A percentile compares a stretch with the other conserved stretches of the same genome.
Conservation (phyloP, 2,797 vertebrate genomes). For the Taenioides sp. region DNA sequence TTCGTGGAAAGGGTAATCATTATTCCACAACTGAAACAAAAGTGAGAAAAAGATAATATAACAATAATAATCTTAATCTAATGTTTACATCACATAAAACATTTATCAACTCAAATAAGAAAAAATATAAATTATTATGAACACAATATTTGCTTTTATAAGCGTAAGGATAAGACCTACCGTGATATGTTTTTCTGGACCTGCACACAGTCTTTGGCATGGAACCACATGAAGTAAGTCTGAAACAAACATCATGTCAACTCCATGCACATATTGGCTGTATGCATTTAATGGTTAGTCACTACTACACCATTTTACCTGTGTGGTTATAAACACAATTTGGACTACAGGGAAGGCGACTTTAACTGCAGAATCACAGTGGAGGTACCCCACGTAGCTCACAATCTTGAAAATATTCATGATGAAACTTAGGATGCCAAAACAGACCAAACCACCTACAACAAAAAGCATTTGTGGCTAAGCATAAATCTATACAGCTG, state of each 20-base stretch:
- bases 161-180: constrained; percentile 68
- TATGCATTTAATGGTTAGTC: not conserved
- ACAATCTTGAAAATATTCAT: constrained; percentile 95
- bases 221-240: constrained; percentile 93
- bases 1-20: constrained; percentile 92
- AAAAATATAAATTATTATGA: too few relatives aligned
- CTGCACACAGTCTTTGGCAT: constrained; percentile 91
- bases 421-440: constrained; percentile 88
- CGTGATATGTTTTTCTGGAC: constrained; percentile 85
- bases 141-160: not conserved
- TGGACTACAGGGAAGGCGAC: constrained; percentile 88
- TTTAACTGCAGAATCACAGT: constrained; percentile 88
- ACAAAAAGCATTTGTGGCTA: not conserved
- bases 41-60: not conserved
- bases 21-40: constrained; percentile 84
- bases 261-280: not conserved
- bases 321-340: constrained; percentile 84
- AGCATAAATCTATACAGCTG: not conserved
- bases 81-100: too few relatives aligned
- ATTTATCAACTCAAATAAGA: too few relatives aligned
- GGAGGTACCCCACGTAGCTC: constrained; percentile 86
- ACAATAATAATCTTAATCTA: not conserved
- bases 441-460: constrained; percentile 88
- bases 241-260: constrained; percentile 54
- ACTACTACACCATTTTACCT: constrained; percentile 75